A percentile compares a stretch with the other conserved stretches of the same genome.
These are phyloP conservation scores for Lissonota sp. DNA, from an alignment of 2,888 invertebrate species.

Conservation along the genomic window DNA sequence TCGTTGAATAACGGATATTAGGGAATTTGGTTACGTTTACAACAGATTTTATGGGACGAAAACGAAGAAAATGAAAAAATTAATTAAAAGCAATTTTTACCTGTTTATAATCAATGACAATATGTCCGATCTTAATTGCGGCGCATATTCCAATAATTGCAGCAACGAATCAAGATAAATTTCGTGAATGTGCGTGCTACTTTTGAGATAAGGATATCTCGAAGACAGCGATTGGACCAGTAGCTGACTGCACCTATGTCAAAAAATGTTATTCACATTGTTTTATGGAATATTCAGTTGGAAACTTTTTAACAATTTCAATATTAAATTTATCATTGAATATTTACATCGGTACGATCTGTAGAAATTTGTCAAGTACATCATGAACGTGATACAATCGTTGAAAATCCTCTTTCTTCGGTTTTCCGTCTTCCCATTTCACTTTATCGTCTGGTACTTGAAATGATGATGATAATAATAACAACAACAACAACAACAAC, in stretches of 20 bases:
- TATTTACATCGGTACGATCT: conserved; percentile 87
- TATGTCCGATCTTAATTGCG: conserved; percentile 88
- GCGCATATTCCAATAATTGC: conserved; percentile 90
- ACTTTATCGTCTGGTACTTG: conserved; percentile 83
- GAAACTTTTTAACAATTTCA: conserved; percentile 49
- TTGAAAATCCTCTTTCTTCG: conserved; percentile 85
- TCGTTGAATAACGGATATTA: too few species aligned
- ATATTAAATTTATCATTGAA: conserved; percentile 20
- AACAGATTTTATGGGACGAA: background rate
- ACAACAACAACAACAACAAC: too few species aligned
- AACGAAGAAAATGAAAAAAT: background rate
- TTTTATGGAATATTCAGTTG: conserved; percentile 35
- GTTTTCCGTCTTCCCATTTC: conserved; percentile 87
- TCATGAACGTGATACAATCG: conserved; percentile 88
- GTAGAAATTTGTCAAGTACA: conserved; percentile 84
- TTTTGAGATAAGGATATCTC: conserved; percentile 92
- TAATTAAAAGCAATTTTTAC: conserved; percentile 84
- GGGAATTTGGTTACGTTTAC: too few species aligned
- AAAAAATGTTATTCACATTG: conserved; percentile 39
- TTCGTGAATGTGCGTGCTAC: conserved; percentile 88
- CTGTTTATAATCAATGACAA: conserved; percentile 91
- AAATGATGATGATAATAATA: conserved; percentile 49
- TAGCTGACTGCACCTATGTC: conserved; percentile 89
- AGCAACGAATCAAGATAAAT: conserved; percentile 92
- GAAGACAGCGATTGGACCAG: conserved; percentile 87